Conservation (phyloP, 1,140 invertebrate genomes). For the Ditylenchus dipsaci region DNA sequence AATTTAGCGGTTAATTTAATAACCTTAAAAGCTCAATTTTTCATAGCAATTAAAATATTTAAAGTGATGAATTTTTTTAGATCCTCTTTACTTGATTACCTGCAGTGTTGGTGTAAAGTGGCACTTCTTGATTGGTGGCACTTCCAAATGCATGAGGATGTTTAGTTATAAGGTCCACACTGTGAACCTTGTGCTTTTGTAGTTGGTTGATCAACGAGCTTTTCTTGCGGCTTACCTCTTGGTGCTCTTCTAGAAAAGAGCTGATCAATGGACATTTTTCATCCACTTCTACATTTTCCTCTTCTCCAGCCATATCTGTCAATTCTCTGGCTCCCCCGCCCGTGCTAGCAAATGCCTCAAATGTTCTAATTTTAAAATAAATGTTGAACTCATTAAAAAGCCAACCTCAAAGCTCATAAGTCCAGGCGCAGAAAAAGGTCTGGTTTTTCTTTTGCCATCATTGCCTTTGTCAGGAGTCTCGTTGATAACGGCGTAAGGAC, state of each 20-base stretch:
- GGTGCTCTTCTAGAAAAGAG: not conserved
- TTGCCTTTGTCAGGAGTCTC: not conserved
- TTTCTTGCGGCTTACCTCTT: not conserved
- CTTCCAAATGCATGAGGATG: no score
- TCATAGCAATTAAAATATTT: no score
- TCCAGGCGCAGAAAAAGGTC: conserved; percentile 41
- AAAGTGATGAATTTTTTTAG: no score
- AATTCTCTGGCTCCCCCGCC: not conserved
- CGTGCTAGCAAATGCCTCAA: conserved; percentile 15
- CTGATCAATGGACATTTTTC: not conserved
- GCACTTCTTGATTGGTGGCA: no score
- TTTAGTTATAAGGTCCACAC: not conserved
- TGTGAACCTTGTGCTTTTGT: not conserved
- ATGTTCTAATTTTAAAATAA: conserved; percentile 6
- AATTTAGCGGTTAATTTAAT: no score
- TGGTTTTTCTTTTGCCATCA: conserved; percentile 1
- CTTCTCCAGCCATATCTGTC: conserved; percentile 5
- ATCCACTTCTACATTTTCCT: conserved; percentile 10
- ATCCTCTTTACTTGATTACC: no score
- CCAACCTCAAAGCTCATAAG: conserved; percentile 46
- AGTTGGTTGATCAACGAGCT: not conserved
- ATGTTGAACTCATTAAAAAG: conserved; percentile 3
- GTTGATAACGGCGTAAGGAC: conserved; percentile 25
- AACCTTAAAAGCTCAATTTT: no score
- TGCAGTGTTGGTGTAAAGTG: no score